Conservation (phyloP, 2,797 vertebrate genomes). For the Gymnodraco acuticeps region DNA sequence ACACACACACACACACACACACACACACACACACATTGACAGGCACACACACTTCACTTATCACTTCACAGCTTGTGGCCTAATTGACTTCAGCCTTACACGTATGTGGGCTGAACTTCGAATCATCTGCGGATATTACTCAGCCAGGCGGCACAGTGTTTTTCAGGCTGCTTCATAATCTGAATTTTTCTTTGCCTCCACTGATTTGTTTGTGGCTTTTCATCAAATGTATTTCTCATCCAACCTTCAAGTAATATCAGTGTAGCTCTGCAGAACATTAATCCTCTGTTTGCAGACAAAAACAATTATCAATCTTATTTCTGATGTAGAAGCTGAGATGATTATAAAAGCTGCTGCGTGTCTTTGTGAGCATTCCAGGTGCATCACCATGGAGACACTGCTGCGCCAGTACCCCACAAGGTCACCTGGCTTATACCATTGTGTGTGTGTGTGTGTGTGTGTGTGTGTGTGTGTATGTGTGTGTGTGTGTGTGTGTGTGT, state of each 20-base stretch:
- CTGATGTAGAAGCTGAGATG: constrained; percentile 24
- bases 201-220: neutral
- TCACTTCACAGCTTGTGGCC: constrained; percentile 70
- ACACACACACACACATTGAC: no score
- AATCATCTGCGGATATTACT: constrained; percentile 53
- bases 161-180: constrained; percentile 1
- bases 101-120: constrained; percentile 45
- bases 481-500: constrained; percentile 4
- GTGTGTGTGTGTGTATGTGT: constrained; percentile 10
- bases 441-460: neutral
- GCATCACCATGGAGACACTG: constrained; percentile 70
- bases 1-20: no score
- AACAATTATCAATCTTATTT: constrained; percentile 41
- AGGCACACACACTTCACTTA: constrained; percentile 10
- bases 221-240: neutral
- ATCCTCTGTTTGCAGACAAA: constrained; percentile 22
- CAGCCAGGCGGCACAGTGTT: constrained; percentile 16
- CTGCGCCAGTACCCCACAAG: constrained; percentile 49
- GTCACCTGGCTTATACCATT: constrained; percentile 44
- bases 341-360: constrained; percentile 32
- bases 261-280: constrained; percentile 15
- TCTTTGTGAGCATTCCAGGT: constrained; percentile 57
- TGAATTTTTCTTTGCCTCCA: neutral
- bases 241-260: neutral
- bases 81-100: constrained; percentile 53